Conservation (phyloP, 1,140 invertebrate species). For the Drosophila sturtevanti region DNA sequence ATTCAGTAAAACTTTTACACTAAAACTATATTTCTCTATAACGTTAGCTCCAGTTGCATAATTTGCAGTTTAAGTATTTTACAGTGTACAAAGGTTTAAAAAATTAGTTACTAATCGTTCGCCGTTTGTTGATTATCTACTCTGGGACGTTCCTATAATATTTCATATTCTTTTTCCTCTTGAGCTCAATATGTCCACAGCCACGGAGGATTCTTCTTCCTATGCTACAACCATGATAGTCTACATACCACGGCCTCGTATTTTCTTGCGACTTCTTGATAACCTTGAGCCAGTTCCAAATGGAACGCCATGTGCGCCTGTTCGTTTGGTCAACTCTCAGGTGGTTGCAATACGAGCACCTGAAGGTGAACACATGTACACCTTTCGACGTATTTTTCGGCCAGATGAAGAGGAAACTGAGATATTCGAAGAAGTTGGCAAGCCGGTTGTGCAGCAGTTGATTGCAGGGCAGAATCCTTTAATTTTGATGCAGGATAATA, state of each 20-base stretch:
- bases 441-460: not conserved
- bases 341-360: not conserved
- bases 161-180: not conserved
- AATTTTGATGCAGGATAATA: not conserved
- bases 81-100: no score
- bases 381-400: not conserved
- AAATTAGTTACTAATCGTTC: no score
- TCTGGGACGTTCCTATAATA: not conserved
- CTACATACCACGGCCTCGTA: not conserved
- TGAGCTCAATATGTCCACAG: not conserved
- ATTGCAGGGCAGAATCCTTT: not conserved
- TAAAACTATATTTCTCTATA: no score
- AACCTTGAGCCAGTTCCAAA: no score
- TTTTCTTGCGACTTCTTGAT: not conserved
- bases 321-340: not conserved
- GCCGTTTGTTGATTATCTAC: no score
- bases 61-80: no score
- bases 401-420: not conserved
- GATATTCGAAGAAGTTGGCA: slow-evolving; percentile 1
- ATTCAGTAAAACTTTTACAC: not conserved
- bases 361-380: not conserved
- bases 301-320: not conserved
- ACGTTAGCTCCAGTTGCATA: no score
- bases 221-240: not conserved
- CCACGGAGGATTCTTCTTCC: not conserved